These are phyloP conservation scores for Pseudochirops corinnae DNA, from an alignment of 2,797 vertebrate species.

Conservation along the genomic window DNA sequence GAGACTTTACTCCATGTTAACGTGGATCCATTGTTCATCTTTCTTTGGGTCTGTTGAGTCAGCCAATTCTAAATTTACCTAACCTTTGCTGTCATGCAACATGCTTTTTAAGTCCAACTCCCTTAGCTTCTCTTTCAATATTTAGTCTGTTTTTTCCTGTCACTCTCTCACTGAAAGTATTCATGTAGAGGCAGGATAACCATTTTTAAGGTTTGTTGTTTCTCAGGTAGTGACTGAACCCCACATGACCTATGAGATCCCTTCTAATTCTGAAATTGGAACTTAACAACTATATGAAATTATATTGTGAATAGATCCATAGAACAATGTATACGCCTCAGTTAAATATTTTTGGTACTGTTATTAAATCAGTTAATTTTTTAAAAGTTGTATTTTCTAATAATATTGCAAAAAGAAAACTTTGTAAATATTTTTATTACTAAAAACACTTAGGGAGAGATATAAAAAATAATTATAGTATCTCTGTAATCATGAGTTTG, in stretches of 20 bases:
- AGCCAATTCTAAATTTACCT: not conserved
- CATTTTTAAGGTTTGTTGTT: not conserved
- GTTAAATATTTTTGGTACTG: not conserved
- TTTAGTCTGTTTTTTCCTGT: not conserved
- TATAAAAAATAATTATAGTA: not conserved
- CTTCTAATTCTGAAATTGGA: not conserved
- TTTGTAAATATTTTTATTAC: constrained; percentile 16
- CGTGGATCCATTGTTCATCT: not conserved
- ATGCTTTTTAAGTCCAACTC: not conserved
- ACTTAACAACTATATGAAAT: not conserved
- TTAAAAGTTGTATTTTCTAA: not conserved
- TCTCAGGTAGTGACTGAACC: not conserved
- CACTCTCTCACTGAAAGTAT: not conserved
- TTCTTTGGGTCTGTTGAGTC: not conserved
- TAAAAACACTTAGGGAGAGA: not conserved
- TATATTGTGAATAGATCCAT: not conserved
- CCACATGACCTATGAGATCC: not conserved
- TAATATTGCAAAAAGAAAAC: constrained; percentile 5
- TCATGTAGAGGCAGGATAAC: not conserved
- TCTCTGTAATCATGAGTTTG: not conserved
- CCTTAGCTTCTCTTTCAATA: not conserved
- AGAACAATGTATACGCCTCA: not conserved
- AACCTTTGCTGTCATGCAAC: not conserved
- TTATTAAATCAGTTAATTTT: not conserved
- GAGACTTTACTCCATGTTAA: not conserved